Base-by-base conservation (phyloP, 2,888 invertebrate genomes). In the Camptogramma bilineatum region DNA sequence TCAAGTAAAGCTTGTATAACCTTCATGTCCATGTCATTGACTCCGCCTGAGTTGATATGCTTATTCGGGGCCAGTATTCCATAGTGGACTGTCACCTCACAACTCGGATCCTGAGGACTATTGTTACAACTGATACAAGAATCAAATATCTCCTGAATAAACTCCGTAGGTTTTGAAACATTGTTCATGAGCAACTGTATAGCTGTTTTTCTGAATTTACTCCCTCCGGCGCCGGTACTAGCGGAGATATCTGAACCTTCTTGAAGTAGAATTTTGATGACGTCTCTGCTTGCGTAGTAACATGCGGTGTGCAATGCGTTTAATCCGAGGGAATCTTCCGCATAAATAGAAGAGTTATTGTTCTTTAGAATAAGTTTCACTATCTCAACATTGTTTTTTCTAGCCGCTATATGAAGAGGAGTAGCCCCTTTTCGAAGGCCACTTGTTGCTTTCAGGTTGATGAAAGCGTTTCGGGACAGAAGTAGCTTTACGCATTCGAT, bases 81-180 rank as follows among this genome's bases (percentile, higher is more conserved):
- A 66, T 85, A 91, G 64, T 90, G 83, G 4, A 90, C 74, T n/a
- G 74, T 81, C 9, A 90, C 80, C 52, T 80, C 73, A 60, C 85
- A 86, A 10, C 85, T 78, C 1, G 77, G 76, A 55, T 88, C 61
- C 81, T 82, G 13, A 82, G 79, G 83, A 64, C 86, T 72, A 46
- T 92, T 87, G 66, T 90, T 89, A 1, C 85, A 81, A 9, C 77
- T 78, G 21, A 94, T 89, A 54, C 79, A 86, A 0, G 86, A 83
- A 72, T 94, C 90, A 24, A 94, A 91, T 1, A 93, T 75, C 16
- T 89, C 83, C 69, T 90, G 85, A 18, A 94, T 75, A 64, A 91
- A 93, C 39, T 87, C 84, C 1, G 87, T 86, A 0, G 94, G 93
- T 63, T 91, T 90, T 0, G 93, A 88, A 51, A 90, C 73, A 64